Base-by-base conservation (phyloP, 2,888 invertebrate species). In the Neoascia interrupta region DNA sequence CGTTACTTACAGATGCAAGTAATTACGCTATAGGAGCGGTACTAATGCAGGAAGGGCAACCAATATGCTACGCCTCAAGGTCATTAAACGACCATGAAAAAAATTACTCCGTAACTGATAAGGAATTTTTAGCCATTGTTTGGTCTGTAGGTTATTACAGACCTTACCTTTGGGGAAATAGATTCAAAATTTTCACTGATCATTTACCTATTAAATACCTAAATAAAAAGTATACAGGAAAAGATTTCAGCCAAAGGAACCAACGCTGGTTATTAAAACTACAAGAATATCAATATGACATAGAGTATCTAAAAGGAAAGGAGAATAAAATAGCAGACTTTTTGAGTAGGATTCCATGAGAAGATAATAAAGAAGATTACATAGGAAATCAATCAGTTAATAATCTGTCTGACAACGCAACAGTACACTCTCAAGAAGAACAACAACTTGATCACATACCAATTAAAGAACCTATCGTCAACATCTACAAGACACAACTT, bases 11-110 rank as follows among this genome's bases (percentile, higher is more conserved):
- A 41, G 81, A 82, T 39, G 75, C 82, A 6, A 81, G 80, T 45
- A 80, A 61, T 31, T 68, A 69, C 37, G 79, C 81, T 16, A 54
- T 81, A 49, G 80, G 82, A 21, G 76, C 79, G 8, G 82, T 82
- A 28, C 56, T 80, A 37, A 51, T 56, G 34, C 81, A 81, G 56
- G 64, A 81, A 26, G 26, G 45, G 11, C 75, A 81, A 64, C 75
- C 80, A 18, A 60, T 82, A 53, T 74, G 74, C 19, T 82, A 64
- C 43, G 79, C 81, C 5, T 79, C 73, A 16, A 63, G 79, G 21
- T 75, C 79, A 5, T 34, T 81, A 18, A 81, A 80, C 37, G 72
- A 79, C 23, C 76, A 79, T 26, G 80, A 81, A 19, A 63, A 60
- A 63, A 82, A 76, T 49, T 82, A 82, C 60, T 76, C 60, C 5